A percentile compares a stretch with the other conserved stretches of the same genome.
Evolutionary conservation across 53 echinoderm and acorn worm genomes (phyloP).

Genomic region (Holothuria leucospilota): DNA sequence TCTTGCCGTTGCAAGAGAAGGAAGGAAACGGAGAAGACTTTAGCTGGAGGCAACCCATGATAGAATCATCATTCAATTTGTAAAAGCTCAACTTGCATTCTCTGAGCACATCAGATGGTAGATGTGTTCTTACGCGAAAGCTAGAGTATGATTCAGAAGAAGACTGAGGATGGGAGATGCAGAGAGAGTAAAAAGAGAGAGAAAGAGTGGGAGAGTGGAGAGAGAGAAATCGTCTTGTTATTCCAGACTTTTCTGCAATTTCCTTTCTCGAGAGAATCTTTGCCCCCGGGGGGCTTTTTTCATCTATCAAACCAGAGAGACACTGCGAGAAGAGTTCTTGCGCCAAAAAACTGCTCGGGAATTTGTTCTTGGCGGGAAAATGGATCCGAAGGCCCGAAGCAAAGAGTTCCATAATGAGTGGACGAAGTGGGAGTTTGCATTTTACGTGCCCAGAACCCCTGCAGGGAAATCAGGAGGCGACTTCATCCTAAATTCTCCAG

Average conservation of each 20-base stretch:
- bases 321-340: conserved; percentile 35
- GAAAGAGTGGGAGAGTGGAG: conserved; percentile 33
- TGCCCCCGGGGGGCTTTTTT: conserved; percentile 41
- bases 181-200: conserved; percentile 29
- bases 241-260: conserved; percentile 52
- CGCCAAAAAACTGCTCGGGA: conserved; percentile 43
- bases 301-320: conserved; percentile 43
- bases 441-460: conserved; percentile 43
- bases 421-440: conserved; percentile 52
- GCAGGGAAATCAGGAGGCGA: conserved; percentile 34
- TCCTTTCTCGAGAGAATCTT: conserved; percentile 39
- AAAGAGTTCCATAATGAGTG: conserved; percentile 50
- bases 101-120: conserved; percentile 33
- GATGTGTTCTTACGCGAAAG: conserved; percentile 36
- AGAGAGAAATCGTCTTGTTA: conserved; percentile 50
- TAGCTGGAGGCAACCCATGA: conserved; percentile 27
- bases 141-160: conserved; percentile 45
- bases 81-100: conserved; percentile 44
- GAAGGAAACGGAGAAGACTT: conserved; percentile 35
- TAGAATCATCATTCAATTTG: conserved; percentile 50
- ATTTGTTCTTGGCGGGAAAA: conserved; percentile 54
- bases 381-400: conserved; percentile 50
- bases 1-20: conserved; percentile 36
- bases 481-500: conserved; percentile 40
- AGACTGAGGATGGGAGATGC: conserved; percentile 2